Evolutionary conservation across 1,140 invertebrate genomes (phyloP).

Genomic region (Nylanderia fulva): DNA sequence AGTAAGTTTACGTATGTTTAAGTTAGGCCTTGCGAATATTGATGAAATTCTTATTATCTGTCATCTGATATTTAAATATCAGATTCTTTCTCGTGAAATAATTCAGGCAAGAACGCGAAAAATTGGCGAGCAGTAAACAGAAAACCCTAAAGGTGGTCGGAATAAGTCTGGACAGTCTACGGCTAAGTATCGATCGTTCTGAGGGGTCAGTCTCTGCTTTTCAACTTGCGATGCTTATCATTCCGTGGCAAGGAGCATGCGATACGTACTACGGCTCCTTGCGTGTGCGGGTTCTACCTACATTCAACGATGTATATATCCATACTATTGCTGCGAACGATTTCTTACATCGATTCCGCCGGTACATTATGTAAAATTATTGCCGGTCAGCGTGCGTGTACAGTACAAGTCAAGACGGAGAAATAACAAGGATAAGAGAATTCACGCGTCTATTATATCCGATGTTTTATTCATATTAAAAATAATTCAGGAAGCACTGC

Average conservation of each 20-base stretch:
- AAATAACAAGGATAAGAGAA: constrained; percentile 46
- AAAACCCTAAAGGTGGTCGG: constrained; percentile 53
- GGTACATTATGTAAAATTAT: constrained; percentile 63
- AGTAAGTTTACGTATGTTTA: background rate
- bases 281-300: constrained; percentile 42
- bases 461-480: constrained; percentile 69
- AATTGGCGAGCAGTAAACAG: constrained; percentile 49
- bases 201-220: constrained; percentile 75
- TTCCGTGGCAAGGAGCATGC: constrained; percentile 74
- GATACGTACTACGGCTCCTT: constrained; percentile 55
- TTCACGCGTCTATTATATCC: constrained; percentile 39
- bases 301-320: constrained; percentile 24
- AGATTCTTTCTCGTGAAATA: constrained; percentile 53
- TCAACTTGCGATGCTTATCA: constrained; percentile 75
- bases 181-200: constrained; percentile 71
- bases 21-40: too few species aligned
- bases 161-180: constrained; percentile 69
- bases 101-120: constrained; percentile 50
- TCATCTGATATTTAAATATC: constrained; percentile 28
- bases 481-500: background rate
- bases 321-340: constrained; percentile 17
- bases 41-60: constrained; percentile 23
- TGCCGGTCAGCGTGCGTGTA: constrained; percentile 34
- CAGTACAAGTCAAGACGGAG: background rate
- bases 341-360: constrained; percentile 41